phyloP scores from a whole-genome alignment of 2,888 invertebrate species.

The Callyntrura sp. region DNA sequence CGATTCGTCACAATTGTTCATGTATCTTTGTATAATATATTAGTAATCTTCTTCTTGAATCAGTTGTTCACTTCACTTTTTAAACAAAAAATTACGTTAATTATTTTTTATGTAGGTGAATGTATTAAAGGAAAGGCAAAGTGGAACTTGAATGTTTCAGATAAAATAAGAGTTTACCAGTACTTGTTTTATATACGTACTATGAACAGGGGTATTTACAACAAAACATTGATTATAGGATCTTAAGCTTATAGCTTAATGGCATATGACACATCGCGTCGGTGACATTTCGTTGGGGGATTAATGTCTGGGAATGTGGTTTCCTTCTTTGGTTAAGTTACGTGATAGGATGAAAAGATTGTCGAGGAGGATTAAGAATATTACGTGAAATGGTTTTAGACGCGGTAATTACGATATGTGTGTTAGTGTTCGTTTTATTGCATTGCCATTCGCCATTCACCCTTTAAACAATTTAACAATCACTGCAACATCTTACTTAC shows the following conservation, averaged over 20 bases:
- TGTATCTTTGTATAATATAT: neutral
- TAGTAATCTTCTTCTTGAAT: slow-evolving; percentile 7
- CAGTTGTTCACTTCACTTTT: slow-evolving; percentile 51
- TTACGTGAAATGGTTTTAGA: slow-evolving; percentile 36
- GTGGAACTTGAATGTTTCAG: slow-evolving; percentile 31
- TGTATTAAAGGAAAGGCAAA: slow-evolving; percentile 10
- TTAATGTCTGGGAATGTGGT: neutral
- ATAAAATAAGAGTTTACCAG: neutral
- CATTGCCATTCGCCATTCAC: neutral
- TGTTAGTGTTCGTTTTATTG: slow-evolving; percentile 7
- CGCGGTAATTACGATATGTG: slow-evolving; percentile 1
- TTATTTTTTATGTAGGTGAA: slow-evolving; percentile 60
- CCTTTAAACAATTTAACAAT: neutral
- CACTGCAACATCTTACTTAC: slow-evolving; percentile 1
- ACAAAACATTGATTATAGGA: too few species aligned
- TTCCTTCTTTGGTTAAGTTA: slow-evolving; percentile 42
- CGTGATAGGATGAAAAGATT: slow-evolving; percentile 27
- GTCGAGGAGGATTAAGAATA: neutral
- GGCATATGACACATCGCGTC: neutral
- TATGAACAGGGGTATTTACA: neutral
- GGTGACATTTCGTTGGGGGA: neutral
- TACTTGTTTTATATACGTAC: neutral
- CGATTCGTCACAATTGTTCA: neutral
- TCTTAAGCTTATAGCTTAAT: too few species aligned
- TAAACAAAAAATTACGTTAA: slow-evolving; percentile 36